phyloP scores from a whole-genome alignment of 2,113 vertebrate genomes.

The Phaethon lepturus region DNA sequence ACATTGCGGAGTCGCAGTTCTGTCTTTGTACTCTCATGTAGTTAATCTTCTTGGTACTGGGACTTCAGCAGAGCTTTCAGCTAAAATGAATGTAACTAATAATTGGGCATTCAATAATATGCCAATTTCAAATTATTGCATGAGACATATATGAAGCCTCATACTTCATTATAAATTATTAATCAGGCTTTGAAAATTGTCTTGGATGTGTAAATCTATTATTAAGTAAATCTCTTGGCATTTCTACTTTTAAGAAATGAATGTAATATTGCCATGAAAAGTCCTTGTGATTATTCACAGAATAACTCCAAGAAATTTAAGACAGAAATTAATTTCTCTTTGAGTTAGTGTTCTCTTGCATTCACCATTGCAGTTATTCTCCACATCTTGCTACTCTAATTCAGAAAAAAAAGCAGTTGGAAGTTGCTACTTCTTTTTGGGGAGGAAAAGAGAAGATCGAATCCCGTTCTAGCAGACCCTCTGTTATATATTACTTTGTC shows the following conservation, averaged over 20 bases:
- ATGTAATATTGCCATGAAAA: background rate
- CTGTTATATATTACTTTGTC: background rate
- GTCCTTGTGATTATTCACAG: background rate
- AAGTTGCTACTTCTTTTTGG: background rate
- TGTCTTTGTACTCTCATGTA: background rate
- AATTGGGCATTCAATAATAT: background rate
- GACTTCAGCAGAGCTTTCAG: background rate
- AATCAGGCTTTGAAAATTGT: conserved; percentile 12
- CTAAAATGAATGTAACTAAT: conserved; percentile 7
- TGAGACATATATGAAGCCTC: background rate
- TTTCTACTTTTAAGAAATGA: conserved; percentile 4
- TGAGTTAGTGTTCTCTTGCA: background rate
- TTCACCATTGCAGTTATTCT: background rate
- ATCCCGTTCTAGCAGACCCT: background rate
- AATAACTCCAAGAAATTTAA: background rate
- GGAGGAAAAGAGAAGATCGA: background rate
- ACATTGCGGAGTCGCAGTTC: background rate
- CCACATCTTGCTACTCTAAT: background rate
- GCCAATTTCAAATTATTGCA: background rate
- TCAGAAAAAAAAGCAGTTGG: background rate
- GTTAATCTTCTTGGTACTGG: background rate
- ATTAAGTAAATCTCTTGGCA: background rate
- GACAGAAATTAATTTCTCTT: conserved; percentile 4
- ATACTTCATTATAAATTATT: background rate
- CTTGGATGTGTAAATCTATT: background rate